Percentiles rank a stretch among this genome's conserved stretches.
These are phyloP conservation scores for Clarias laeviceps DNA, from an alignment of 2,797 vertebrate genomes.

Conservation along the genomic window DNA sequence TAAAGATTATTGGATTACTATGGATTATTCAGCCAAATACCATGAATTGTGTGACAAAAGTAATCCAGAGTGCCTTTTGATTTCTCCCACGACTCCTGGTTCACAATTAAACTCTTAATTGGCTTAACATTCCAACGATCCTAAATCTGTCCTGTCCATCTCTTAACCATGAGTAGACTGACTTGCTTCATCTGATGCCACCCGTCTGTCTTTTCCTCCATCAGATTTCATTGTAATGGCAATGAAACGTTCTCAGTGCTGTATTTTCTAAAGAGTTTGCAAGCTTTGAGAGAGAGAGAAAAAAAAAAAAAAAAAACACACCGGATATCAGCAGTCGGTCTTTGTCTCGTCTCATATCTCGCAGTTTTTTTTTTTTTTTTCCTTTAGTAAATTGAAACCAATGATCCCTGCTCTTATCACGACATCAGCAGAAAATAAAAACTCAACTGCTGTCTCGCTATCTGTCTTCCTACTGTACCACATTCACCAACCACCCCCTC, in stretches of 20 bases:
- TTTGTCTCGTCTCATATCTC: constrained; percentile 37
- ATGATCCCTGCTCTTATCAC: constrained; percentile 37
- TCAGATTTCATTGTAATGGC: neutral
- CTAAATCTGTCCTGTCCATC: neutral
- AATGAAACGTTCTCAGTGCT: neutral
- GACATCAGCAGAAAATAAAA: constrained; percentile 52
- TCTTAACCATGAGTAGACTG: neutral
- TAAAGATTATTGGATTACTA: neutral
- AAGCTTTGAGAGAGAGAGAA: neutral
- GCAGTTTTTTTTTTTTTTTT: neutral
- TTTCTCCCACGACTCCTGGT: neutral
- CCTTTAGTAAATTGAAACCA: constrained; percentile 49
- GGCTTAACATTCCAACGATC: neutral
- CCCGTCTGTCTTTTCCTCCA: neutral
- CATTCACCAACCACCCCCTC: too few relatives aligned
- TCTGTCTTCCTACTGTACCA: constrained; percentile 11
- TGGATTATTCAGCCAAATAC: neutral
- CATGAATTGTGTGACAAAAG: neutral
- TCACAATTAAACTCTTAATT: neutral
- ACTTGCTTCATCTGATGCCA: neutral
- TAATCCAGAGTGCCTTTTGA: neutral
- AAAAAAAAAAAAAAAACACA: neutral
- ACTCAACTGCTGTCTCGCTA: constrained; percentile 27
- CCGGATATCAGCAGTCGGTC: constrained; percentile 44
- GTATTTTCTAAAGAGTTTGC: neutral